Evolutionary conservation across 1,140 invertebrate genomes (phyloP).

Genomic region (Hormaphis cornu): DNA sequence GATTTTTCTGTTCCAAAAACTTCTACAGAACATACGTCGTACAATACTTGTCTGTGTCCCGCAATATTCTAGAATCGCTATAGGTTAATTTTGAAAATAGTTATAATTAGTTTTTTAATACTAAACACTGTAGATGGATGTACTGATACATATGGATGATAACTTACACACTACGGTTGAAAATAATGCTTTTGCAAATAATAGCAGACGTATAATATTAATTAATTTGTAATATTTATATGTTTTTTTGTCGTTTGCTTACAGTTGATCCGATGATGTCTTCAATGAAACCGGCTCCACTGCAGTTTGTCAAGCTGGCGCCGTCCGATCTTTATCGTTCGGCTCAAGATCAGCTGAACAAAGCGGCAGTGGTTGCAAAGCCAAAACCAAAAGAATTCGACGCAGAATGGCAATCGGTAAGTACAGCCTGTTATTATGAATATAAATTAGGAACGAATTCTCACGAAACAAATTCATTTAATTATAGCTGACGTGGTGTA

Average conservation of each 20-base stretch:
- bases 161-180: no score
- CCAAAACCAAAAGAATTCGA: conserved; percentile 66
- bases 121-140: no score
- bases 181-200: no score
- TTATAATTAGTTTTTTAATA: no score
- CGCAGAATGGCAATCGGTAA: conserved; percentile 87
- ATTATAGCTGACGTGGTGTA: background rate
- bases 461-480: background rate
- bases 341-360: conserved; percentile 74
- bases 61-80: no score
- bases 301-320: conserved; percentile 80
- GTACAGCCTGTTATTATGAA: conserved; percentile 39
- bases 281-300: conserved; percentile 65
- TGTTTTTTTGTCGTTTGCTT: no score
- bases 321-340: conserved; percentile 71
- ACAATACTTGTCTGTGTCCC: no score
- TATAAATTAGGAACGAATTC: background rate
- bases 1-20: no score
- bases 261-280: conserved; percentile 28
- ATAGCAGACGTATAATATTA: no score
- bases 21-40: no score
- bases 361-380: conserved; percentile 72
- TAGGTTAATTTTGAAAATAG: no score
- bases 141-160: no score
- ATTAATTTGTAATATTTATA: background rate